phyloP scores from a whole-genome alignment of 2,113 vertebrate genomes.

The Muntiacus muntjak region DNA sequence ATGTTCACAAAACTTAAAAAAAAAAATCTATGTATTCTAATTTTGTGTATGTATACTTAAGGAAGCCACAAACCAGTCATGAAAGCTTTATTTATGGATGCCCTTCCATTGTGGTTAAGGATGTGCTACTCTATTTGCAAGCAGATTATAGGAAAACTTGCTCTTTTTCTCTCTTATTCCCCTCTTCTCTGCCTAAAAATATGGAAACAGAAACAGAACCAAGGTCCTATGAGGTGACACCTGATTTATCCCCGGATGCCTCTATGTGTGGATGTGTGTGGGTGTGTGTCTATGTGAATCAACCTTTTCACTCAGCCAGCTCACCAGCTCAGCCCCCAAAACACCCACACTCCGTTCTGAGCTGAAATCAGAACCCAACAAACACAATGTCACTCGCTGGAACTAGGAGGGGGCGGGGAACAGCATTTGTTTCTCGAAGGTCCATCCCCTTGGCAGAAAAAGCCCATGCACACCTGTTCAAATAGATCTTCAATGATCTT shows the following conservation, averaged over 20 bases:
- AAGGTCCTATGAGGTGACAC: slow-evolving; percentile 25
- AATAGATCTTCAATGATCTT: slow-evolving; percentile 26
- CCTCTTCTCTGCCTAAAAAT: slow-evolving; percentile 25
- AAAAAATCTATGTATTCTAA: not conserved
- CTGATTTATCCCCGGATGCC: not conserved
- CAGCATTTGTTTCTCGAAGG: slow-evolving; percentile 7
- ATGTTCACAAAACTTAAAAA: not conserved
- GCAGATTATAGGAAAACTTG: not conserved
- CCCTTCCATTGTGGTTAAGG: slow-evolving; percentile 6
- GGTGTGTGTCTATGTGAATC: not conserved
- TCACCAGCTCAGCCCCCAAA: not conserved
- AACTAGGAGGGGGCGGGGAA: not conserved
- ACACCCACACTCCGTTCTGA: slow-evolving; percentile 19
- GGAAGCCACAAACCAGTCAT: not conserved
- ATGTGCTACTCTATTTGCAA: slow-evolving; percentile 11
- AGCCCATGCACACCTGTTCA: slow-evolving; percentile 29
- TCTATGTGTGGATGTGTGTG: not conserved
- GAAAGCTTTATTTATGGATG: not conserved
- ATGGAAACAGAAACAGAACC: not conserved
- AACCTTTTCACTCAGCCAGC: not conserved
- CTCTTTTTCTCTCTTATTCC: not conserved
- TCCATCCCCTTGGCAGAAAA: not conserved
- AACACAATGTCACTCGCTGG: not conserved
- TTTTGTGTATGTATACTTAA: not conserved
- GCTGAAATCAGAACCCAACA: not conserved